phyloP scores from a whole-genome alignment of 2,797 vertebrate species.

The Numenius phaeopus region DNA sequence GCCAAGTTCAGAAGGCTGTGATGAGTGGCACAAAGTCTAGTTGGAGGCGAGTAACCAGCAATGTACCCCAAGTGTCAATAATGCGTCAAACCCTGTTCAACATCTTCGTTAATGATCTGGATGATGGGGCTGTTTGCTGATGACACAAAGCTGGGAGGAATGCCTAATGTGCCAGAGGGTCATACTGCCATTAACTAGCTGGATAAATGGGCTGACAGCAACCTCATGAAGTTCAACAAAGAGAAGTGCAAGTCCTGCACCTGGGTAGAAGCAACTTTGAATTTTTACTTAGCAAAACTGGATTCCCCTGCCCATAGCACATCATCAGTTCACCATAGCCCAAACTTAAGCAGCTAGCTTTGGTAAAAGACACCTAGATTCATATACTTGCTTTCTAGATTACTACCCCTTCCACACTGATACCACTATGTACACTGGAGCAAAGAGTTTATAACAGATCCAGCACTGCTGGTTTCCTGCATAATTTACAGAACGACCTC shows the following conservation, averaged over 20 bases:
- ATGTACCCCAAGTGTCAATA: not conserved
- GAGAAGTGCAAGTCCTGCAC: not conserved
- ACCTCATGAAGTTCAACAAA: not conserved
- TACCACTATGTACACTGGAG: not conserved
- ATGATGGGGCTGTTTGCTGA: not conserved
- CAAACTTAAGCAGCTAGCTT: not conserved
- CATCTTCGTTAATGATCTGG: not conserved
- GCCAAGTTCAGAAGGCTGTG: not conserved
- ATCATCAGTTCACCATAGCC: not conserved
- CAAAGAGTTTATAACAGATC: not conserved
- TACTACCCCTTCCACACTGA: not conserved
- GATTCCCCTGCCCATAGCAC: not conserved
- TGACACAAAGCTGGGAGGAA: not conserved
- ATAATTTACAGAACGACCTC: not conserved
- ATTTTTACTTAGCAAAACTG: not conserved
- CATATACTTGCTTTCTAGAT: not conserved
- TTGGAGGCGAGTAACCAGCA: not conserved
- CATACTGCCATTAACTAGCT: rapidly evolving
- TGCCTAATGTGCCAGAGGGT: not conserved
- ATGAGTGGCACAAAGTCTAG: not conserved
- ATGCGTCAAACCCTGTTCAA: not conserved
- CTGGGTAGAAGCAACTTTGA: not conserved
- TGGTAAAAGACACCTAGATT: not conserved
- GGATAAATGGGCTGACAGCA: not conserved
- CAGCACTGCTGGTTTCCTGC: not conserved